Conservation (phyloP, 2,113 vertebrate genomes). For the Eretmochelys imbricata region DNA sequence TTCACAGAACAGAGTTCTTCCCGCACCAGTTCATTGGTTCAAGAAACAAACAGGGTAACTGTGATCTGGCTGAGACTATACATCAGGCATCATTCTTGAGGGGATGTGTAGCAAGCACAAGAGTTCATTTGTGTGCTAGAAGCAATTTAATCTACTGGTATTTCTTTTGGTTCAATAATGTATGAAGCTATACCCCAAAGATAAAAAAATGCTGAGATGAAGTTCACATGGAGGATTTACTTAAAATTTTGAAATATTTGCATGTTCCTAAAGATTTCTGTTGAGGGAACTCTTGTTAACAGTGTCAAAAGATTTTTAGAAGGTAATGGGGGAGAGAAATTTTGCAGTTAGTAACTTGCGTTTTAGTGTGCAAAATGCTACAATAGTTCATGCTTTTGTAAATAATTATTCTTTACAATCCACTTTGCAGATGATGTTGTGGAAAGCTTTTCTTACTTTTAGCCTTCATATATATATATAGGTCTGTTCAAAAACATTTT, state of each 20-base stretch:
- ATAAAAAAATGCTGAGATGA: background rate
- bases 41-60: background rate
- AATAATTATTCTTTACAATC: background rate
- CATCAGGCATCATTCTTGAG: background rate
- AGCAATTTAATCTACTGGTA: background rate
- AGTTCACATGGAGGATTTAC: background rate
- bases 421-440: background rate
- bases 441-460: background rate
- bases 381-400: background rate
- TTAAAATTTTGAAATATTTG: background rate
- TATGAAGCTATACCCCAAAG: background rate
- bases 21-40: background rate
- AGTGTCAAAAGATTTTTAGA: background rate
- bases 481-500: background rate
- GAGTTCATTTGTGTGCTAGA: background rate
- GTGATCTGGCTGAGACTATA: background rate
- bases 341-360: background rate
- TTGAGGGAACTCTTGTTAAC: background rate
- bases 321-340: background rate
- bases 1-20: background rate
- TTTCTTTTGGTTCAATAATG: background rate
- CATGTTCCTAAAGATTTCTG: background rate
- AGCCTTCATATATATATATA: background rate
- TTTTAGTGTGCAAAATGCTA: background rate
- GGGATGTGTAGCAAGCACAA: background rate